Base-by-base conservation (phyloP, 1,140 invertebrate genomes). In the Hormaphis cornu region DNA sequence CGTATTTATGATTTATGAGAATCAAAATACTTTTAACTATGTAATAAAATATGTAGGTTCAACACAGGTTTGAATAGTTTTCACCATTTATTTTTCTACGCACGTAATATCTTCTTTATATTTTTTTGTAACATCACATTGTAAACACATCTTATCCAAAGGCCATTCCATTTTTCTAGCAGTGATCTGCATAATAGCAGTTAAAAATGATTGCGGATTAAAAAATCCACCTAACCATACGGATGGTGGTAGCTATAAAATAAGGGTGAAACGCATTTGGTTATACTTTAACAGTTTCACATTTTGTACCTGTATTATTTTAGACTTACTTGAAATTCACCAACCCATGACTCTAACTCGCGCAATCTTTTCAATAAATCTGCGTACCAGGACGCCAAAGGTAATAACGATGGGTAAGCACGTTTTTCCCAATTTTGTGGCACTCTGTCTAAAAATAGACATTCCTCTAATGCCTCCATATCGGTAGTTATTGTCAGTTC, bases 131-230 rank as follows among this genome's bases (percentile, higher is more conserved):
- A 97, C 93, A 74, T 97, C 94, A 77, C 91, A 94, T 77, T 93
- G 87, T 50, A 97, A 80, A 76, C 90, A 93, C 93, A 97, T 96
- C 77, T 93, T 91, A 79, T 97, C 94, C 42, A 97, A 81, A 0
- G 95, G 93, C 87, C 93, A 93, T 79, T 97, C 93, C 79, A 95
- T 95, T 80, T 92, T 95, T 40, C 93, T 82, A 1, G 93, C 93
- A 52, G 93, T 95, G 78, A 90, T 91, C 79, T 97, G 95, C 93
- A 97, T 97, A 75, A 97, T 95, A 33, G 95, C 94, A 0, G 94
- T 98, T 9, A 98, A 81, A 78, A 98, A 95, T 14, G 93, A 95
- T 79, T 97, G 94, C 0, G 95, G 95, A 80, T 97, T 97, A 80
- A 97, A 97, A 77, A 97, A 94, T 20, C 93, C 94, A 10, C 87